phyloP scores from a whole-genome alignment of 2,797 vertebrate species.

The Sebastes iracundus region DNA sequence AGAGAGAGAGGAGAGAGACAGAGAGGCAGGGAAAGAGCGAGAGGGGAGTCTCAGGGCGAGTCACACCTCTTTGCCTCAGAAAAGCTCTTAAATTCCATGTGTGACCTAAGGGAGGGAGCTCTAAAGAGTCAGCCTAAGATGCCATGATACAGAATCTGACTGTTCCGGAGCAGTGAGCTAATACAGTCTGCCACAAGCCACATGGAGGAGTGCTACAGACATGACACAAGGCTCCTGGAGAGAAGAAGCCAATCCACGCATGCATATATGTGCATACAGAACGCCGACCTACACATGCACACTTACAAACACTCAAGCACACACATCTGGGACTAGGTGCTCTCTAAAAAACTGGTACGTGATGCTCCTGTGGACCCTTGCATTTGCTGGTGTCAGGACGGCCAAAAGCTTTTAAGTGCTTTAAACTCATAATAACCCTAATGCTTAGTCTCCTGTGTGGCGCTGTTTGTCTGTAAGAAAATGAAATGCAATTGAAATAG shows the following conservation, averaged over 20 bases:
- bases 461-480: conserved; percentile 56
- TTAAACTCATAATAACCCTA: conserved; percentile 74
- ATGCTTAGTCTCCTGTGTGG: conserved; percentile 60
- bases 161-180: conserved; percentile 58
- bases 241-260: conserved; percentile 32
- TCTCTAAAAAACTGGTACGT: conserved; percentile 57
- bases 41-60: conserved; percentile 70
- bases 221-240: conserved; percentile 44
- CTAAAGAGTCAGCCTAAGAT: conserved; percentile 68
- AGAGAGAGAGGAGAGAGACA: conserved; percentile 42
- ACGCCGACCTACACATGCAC: conserved; percentile 12
- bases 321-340: conserved; percentile 61
- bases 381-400: conserved; percentile 62
- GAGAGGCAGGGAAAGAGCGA: conserved; percentile 54
- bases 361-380: conserved; percentile 67
- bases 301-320: conserved; percentile 45
- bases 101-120: conserved; percentile 74
- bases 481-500: conserved; percentile 66
- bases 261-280: conserved; percentile 35
- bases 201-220: conserved; percentile 40
- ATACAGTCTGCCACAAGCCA: conserved; percentile 63
- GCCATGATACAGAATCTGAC: conserved; percentile 71
- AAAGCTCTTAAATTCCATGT: conserved; percentile 80
- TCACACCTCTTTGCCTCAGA: conserved; percentile 80
- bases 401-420: conserved; percentile 79